Evolutionary conservation across 2,113 vertebrate genomes (phyloP), one percentile per base, ranked within the genome.

Genomic region (Rhinolophus sinicus): DNA sequence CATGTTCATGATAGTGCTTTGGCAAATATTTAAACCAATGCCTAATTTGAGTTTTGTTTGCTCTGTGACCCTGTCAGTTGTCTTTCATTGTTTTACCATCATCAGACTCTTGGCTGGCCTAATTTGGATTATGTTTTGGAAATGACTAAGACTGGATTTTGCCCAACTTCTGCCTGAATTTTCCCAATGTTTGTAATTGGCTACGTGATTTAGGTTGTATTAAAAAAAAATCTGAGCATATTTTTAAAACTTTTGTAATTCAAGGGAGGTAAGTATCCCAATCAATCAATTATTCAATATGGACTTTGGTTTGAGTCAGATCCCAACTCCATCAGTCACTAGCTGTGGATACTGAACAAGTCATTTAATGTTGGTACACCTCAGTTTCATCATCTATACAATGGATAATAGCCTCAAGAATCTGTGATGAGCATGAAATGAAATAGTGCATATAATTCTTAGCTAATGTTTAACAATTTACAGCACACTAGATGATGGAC

Each of bases 171-270:
- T 93, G 33, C 16, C 22, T 95, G 64, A 60, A 84, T 69, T 90
- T 88, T 94, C 21, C 58, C 52, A 90, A 1, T 77, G 38, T 38
- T 86, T 90, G 1, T 93, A 64, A 69, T 70, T 78, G 50, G 10
- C 12, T 81, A 80, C 50, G 6, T 35, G 50, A 50, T 91, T 65
- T 91, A n/a, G 44, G 44, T 13, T 30, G 5, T 96, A 35, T 92
- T 92, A 67, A 52, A 82, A 78, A 86, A 90, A 44, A 30, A 47
- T 92, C 21, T 67, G n/a, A 90, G 19, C 9, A 38, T n/a, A 76
- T 54, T 85, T 91, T n/a, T 8, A 75, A 11, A 50, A 65, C 4
- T 84, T 93, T 93, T 80, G 10, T 93, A 76, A 93, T 64, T 84
- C 26, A 95, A 67, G 18, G 75, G 54, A 88, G 24, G 26, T 87